Evolutionary conservation across 1,140 invertebrate genomes (phyloP).

Genomic region (Kradibia gibbosae): DNA sequence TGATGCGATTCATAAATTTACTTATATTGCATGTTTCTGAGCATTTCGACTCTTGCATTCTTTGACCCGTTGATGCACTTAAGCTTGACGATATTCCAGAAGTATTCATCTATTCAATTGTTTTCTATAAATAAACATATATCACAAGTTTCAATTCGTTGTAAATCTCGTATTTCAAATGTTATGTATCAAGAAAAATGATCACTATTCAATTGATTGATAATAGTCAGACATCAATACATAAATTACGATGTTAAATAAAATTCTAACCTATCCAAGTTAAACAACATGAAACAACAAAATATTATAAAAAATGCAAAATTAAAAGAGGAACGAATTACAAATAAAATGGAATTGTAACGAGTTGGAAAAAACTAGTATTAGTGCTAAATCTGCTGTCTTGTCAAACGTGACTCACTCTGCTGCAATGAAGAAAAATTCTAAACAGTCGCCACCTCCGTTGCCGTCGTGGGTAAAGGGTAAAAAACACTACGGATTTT

Average conservation of each 20-base stretch:
- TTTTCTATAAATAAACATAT: constrained; percentile 33
- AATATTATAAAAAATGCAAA: neutral
- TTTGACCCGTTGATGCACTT: constrained; percentile 62
- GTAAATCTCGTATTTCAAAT: neutral
- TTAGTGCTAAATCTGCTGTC: neutral
- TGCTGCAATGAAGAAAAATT: constrained; percentile 25
- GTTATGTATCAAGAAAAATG: neutral
- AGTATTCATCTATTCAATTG: constrained; percentile 64
- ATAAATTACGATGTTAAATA: neutral
- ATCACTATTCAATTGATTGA: no score
- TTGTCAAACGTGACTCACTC: neutral
- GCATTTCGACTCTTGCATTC: constrained; percentile 63
- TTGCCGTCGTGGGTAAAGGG: neutral
- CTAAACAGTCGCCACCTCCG: neutral
- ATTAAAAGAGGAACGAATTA: neutral
- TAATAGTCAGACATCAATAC: neutral
- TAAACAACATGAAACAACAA: neutral
- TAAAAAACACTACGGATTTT: constrained; percentile 62
- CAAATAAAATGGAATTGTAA: neutral
- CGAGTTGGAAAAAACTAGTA: neutral
- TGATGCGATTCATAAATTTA: constrained; percentile 68
- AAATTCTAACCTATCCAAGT: constrained; percentile 1
- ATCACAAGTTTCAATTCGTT: neutral
- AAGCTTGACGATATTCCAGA: constrained; percentile 64
- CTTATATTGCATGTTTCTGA: constrained; percentile 62